Evolutionary conservation across 1,140 invertebrate species (phyloP), one percentile per base, ranked within the genome.

Genomic region (Vanessa atalanta): DNA sequence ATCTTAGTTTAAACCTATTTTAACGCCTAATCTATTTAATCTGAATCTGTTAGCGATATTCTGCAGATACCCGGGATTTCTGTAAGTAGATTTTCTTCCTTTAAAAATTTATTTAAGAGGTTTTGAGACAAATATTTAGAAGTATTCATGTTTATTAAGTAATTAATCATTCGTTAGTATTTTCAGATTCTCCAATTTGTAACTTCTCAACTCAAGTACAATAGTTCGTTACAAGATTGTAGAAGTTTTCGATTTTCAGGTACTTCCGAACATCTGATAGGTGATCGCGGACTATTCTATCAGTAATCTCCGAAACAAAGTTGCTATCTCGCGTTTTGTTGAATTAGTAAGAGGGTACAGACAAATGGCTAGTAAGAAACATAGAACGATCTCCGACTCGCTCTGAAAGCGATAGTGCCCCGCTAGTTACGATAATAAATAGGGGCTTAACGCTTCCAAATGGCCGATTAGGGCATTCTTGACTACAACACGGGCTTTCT

Each of bases 391-490:
- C 82, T 82, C 80, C 66, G 66, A 75, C 80, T 81, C 78, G 75
- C 69, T 78, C 80, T 72, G 80, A 87, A 88, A 88, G 77, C 86
- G 87, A 86, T 91, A 91, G 88, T 88, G 78, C 75, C 80, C 81
- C 80, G 82, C 85, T 86, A 89, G 88, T 89, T 89, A 86, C 87
- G 79, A 88, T 91, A 91, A 89, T 89, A 89, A 89, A 91, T 91
- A 88, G 86, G 80, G 81, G 83, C 84, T 89, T 89, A 91, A 86
- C 83, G 85, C 83, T 86, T 75, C 82, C 88, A 87, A 91, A 89
- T 89, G 87, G 89, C 78, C 88, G 87, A 89, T 91, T 89, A 89
- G 89, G 88, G 89, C 80, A 87, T 88, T 89, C 88, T 90, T 89
- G 87, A 89, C 84, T 90, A 89, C 85, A 88, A 88, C 82, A 84